Conservation (phyloP, 2,113 vertebrate genomes). For the Phyllostomus hastatus region DNA sequence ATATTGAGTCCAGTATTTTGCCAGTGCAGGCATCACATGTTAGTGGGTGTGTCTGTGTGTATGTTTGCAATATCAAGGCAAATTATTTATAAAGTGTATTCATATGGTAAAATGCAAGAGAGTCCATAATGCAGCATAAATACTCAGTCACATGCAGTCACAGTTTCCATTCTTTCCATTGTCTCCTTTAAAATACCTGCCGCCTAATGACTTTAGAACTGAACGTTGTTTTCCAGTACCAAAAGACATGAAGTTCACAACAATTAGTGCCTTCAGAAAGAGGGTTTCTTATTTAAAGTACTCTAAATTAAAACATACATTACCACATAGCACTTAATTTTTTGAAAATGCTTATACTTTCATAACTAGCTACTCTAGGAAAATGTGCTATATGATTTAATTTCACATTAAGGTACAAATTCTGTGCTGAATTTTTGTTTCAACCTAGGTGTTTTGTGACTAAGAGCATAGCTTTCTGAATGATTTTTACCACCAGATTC, state of each 20-base stretch:
- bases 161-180: not conserved
- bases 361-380: constrained; percentile 68
- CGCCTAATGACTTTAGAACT: not conserved
- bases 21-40: not conserved
- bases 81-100: constrained; percentile 19
- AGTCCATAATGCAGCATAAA: not conserved
- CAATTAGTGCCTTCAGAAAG: constrained; percentile 25
- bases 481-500: constrained; percentile 32
- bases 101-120: not conserved
- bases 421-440: constrained; percentile 49
- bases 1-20: not conserved
- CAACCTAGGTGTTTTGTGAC: constrained; percentile 62
- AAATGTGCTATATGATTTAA: constrained; percentile 64
- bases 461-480: constrained; percentile 2
- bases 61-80: not conserved
- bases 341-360: constrained; percentile 56
- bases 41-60: not conserved
- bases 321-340: constrained; percentile 45
- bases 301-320: constrained; percentile 51
- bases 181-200: not conserved
- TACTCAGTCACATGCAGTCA: not conserved
- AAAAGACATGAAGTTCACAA: constrained; percentile 34
- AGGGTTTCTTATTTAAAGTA: constrained; percentile 20
- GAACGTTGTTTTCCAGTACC: constrained; percentile 16
- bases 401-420: constrained; percentile 74